Base-by-base conservation (phyloP, 2,113 vertebrate genomes). In the Apus apus region DNA sequence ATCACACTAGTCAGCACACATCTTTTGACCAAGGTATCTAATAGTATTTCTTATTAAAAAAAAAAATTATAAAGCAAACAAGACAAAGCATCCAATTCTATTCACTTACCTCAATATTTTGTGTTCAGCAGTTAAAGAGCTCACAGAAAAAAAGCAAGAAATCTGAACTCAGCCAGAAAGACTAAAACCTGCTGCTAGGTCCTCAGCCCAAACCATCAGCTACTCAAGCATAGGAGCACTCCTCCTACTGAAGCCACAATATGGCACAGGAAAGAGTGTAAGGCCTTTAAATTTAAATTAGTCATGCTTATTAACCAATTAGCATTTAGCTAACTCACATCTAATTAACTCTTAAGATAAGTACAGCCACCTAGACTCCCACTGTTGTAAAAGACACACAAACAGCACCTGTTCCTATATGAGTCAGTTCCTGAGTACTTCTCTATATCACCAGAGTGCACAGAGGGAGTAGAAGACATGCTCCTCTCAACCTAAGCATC, bases 141-240 rank as follows among this genome's bases (percentile, higher is more conserved):
- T 27, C 16, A 58, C 21, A 74, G 40, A 22, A 46, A 70, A 25
- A 70, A 50, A 25, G 11, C 7, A 5, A 77, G 17, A 77, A 45
- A 57, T 3, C 2, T 7, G 3, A 86, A 38, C 13, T 57, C 11
- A 87, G 8, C 13, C 38, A 77, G 30, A 62, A 73, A 6, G 6
- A 13, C 51, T 54, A 11, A 73, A 81, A 45, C 1, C 9, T 30
- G 2, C 7, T 58, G 6, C 18, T 36, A 9, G 3, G 0, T 1
- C 15, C 46, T 53, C 5, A 81, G 10, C 17, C 11, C 25, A 27
- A 65, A 54, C 10, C 6, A 57, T 3, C 26, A 46, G 2, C 29
- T 45, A 8, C 17, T 48, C 12, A 40, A 56, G 4, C 6, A 12
- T 2, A 1, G 21, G 3, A 0, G 0, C 8, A 38, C 7, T 18